A percentile compares a stretch with the other conserved stretches of the same genome.
These are phyloP conservation scores for Oligia fasciuncula DNA, from an alignment of 2,888 invertebrate species.

Conservation along the genomic window DNA sequence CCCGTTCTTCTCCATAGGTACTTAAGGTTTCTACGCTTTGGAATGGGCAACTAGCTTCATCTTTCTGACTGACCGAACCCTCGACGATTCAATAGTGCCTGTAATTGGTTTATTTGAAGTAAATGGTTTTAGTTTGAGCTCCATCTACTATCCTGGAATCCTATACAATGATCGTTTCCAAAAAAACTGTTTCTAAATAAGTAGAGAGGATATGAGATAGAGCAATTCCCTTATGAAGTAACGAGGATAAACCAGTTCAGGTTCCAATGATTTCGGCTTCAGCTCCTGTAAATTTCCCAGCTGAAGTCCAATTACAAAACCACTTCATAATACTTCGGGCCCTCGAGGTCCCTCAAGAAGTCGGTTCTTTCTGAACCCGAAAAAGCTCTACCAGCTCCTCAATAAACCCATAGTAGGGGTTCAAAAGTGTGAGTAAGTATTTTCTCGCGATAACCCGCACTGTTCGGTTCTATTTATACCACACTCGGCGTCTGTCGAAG, in stretches of 20 bases:
- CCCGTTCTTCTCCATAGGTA: background rate
- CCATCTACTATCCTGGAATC: background rate
- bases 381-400: background rate
- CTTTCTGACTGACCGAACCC: background rate
- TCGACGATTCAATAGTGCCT: background rate
- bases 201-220: background rate
- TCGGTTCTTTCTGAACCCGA: background rate
- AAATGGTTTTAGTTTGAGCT: background rate
- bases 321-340: background rate
- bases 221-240: background rate
- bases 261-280: background rate
- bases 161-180: background rate
- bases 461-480: conserved; percentile 65
- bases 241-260: background rate
- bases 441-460: conserved; percentile 68
- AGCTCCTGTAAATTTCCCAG: background rate
- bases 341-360: background rate
- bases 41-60: background rate
- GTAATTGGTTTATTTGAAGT: background rate
- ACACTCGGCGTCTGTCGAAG: conserved; percentile 62
- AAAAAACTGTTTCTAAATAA: background rate
- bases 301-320: background rate
- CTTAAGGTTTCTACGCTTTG: background rate
- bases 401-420: conserved; percentile 41
- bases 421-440: conserved; percentile 64